Conservation (phyloP, 2,797 vertebrate species). For the Pristis pectinata region DNA sequence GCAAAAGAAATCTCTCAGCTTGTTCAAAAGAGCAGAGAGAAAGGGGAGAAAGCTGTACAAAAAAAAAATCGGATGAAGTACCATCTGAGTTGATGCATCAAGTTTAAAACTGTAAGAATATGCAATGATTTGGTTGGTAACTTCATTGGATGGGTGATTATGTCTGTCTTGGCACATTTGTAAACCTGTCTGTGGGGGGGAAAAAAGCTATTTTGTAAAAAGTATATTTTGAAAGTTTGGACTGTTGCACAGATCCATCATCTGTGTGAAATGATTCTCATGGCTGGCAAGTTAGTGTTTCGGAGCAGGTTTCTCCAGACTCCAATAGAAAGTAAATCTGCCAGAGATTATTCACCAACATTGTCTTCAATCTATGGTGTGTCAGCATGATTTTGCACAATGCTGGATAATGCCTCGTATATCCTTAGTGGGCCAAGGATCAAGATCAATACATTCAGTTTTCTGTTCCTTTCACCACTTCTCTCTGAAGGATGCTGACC, state of each 20-base stretch:
- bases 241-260: background rate
- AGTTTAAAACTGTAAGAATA: background rate
- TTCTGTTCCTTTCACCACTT: background rate
- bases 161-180: slow-evolving; percentile 6
- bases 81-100: background rate
- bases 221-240: background rate
- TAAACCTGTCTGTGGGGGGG: background rate
- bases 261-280: background rate
- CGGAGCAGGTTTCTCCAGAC: background rate
- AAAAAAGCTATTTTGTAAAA: background rate
- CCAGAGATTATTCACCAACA: background rate
- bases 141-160: background rate
- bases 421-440: background rate
- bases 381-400: slow-evolving; percentile 25
- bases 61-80: background rate
- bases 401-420: background rate
- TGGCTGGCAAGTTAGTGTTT: background rate
- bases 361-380: background rate
- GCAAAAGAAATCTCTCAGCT: background rate
- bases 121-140: background rate
- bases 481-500: background rate
- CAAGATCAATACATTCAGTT: slow-evolving; percentile 27
- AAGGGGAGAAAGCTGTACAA: background rate
- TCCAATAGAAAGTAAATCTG: background rate
- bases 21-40: background rate